Percentiles rank a stretch among this genome's conserved stretches.
phyloP scores from a whole-genome alignment of 2,113 vertebrate genomes.

The Shinisaurus crocodilurus region DNA sequence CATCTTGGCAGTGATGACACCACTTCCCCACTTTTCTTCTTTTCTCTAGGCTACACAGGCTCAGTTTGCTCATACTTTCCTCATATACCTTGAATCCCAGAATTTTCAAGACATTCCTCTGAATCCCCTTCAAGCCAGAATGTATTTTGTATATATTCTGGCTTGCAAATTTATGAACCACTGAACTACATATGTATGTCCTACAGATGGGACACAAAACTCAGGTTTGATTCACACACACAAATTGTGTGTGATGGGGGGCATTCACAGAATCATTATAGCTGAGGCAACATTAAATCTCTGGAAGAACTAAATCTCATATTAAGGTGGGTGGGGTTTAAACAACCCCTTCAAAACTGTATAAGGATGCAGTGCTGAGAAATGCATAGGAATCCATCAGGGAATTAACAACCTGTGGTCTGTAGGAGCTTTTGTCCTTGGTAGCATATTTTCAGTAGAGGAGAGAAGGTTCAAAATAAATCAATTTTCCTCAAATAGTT shows the following conservation, averaged over 20 bases:
- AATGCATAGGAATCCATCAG: constrained; percentile 52
- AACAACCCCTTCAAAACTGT: constrained; percentile 26
- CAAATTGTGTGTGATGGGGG: neutral
- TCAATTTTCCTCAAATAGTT: constrained; percentile 83
- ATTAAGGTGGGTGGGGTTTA: neutral
- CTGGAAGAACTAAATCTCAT: neutral
- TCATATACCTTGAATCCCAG: neutral
- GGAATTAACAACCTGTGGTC: constrained; percentile 76
- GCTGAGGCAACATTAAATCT: constrained; percentile 8
- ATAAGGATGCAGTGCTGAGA: constrained; percentile 43
- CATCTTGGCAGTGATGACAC: neutral
- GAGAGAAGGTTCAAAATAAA: constrained; percentile 81
- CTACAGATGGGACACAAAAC: constrained; percentile 31
- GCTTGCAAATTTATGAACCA: neutral
- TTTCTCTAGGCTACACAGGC: neutral
- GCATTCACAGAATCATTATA: neutral
- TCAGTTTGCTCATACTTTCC: neutral
- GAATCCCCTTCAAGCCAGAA: neutral
- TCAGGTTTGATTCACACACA: constrained; percentile 8
- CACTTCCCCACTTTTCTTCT: neutral
- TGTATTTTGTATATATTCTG: neutral
- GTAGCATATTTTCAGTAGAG: constrained; percentile 65
- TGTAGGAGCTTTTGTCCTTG: constrained; percentile 81
- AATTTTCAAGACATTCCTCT: neutral
- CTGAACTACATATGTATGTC: neutral